These are phyloP conservation scores for Drosophila subsilvestris DNA, from an alignment of 2,888 invertebrate genomes.

Conservation along the genomic window DNA sequence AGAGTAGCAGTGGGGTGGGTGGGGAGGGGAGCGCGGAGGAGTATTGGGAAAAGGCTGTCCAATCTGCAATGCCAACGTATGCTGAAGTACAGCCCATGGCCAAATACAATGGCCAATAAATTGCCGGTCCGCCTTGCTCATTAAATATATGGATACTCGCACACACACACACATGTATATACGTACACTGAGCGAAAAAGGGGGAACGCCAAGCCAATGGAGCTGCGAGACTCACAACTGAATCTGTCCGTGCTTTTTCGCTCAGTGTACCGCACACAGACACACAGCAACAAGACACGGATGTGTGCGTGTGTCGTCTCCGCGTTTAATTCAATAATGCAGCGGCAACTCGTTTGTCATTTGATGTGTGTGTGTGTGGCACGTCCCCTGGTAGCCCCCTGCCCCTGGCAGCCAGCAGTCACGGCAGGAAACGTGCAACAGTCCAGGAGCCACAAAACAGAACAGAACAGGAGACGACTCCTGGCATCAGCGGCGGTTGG, in stretches of 20 bases:
- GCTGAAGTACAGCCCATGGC: constrained; percentile 19
- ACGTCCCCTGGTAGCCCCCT: constrained; percentile 24
- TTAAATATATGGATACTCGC: constrained; percentile 46
- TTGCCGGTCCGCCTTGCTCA: constrained; percentile 62
- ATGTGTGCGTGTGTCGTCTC: constrained; percentile 10
- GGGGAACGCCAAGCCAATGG: neutral
- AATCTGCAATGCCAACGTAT: constrained; percentile 5
- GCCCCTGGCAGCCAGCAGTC: constrained; percentile 7
- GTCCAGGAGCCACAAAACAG: neutral
- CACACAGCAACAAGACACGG: neutral
- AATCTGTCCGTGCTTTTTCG: no score
- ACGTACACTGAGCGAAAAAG: neutral
- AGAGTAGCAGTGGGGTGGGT: neutral
- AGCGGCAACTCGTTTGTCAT: constrained; percentile 60
- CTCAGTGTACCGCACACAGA: constrained; percentile 5
- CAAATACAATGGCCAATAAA: constrained; percentile 58
- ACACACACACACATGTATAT: constrained; percentile 9
- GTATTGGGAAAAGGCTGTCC: neutral
- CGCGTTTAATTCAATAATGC: constrained; percentile 72
- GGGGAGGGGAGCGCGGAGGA: no score
- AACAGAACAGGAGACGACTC: neutral
- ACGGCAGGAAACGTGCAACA: constrained; percentile 16
- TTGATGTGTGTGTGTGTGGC: constrained; percentile 38
- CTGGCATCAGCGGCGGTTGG: neutral
- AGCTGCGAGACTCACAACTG: no score